A percentile compares a stretch with the other conserved stretches of the same genome.
Conservation (phyloP, 2,113 vertebrate genomes). For the Megaceryle maxima region DNA sequence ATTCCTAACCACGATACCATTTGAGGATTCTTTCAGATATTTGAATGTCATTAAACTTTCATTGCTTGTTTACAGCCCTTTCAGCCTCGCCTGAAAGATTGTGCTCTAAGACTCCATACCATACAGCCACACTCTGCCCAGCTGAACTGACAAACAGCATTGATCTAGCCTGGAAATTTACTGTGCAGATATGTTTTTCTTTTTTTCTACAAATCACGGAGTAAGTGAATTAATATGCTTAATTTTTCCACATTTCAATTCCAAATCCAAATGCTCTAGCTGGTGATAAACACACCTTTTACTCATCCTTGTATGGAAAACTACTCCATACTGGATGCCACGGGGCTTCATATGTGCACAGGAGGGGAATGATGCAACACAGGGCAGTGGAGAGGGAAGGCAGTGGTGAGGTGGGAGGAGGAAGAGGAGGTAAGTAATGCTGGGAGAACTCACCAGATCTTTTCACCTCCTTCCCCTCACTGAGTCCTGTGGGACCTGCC, state of each 20-base stretch:
- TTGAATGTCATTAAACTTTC: slow-evolving; percentile 68
- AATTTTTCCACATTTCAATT: background rate
- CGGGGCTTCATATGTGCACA: background rate
- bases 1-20: slow-evolving; percentile 32
- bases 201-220: background rate
- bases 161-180: slow-evolving; percentile 39
- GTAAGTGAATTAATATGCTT: background rate
- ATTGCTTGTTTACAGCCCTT: slow-evolving; percentile 61
- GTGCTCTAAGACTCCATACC: background rate
- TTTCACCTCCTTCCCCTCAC: background rate
- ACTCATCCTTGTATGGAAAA: background rate
- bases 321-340: accelerated
- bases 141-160: slow-evolving; percentile 42
- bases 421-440: background rate
- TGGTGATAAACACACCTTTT: background rate
- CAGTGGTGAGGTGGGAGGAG: background rate
- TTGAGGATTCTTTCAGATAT: slow-evolving; percentile 63
- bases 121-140: background rate
- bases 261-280: background rate
- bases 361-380: background rate
- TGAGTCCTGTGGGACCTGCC: slow-evolving; percentile 23
- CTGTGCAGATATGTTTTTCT: background rate
- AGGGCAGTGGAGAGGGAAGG: background rate
- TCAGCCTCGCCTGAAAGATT: slow-evolving; percentile 23
- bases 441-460: background rate